Evolutionary conservation across 2,888 invertebrate species (phyloP).

Genomic region (Pristionchus japonicus): DNA sequence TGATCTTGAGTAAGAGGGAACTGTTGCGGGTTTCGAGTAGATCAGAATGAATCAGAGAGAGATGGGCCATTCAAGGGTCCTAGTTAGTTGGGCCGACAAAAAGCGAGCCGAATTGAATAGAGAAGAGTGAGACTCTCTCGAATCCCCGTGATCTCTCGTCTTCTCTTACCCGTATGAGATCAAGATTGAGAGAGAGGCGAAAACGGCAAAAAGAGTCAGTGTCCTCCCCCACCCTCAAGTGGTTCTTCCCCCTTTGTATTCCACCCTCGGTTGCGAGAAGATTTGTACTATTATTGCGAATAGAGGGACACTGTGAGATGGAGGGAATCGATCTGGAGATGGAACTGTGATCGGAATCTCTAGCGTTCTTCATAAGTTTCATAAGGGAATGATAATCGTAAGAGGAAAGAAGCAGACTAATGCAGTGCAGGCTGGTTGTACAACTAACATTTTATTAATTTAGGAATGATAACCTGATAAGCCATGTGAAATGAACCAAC

Average conservation of each 20-base stretch:
- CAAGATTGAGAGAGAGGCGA: neutral
- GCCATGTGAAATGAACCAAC: too few relatives aligned
- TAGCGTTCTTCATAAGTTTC: too few relatives aligned
- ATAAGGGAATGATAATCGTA: too few relatives aligned
- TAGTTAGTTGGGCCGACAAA: conserved; percentile 37
- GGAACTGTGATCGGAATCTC: too few relatives aligned
- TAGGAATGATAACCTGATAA: too few relatives aligned
- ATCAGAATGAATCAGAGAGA: neutral
- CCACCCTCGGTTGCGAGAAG: neutral
- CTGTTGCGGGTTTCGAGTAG: conserved; percentile 27
- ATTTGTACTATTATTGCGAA: conserved; percentile 22
- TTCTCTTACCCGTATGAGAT: neutral
- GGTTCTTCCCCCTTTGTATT: conserved; percentile 20
- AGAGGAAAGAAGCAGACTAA: too few relatives aligned
- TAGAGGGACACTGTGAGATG: neutral
- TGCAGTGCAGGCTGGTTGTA: too few relatives aligned
- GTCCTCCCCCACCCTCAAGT: conserved; percentile 4
- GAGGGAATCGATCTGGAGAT: neutral
- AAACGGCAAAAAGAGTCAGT: conserved; percentile 28
- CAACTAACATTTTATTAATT: too few relatives aligned
- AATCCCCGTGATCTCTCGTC: neutral
- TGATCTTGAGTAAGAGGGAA: neutral
- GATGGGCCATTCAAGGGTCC: conserved; percentile 19
- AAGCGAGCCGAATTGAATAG: neutral
- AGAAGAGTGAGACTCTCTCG: neutral